Evolutionary conservation across 2,797 vertebrate genomes (phyloP), one percentile per base, ranked within the genome.

Genomic region (Somateria mollissima): DNA sequence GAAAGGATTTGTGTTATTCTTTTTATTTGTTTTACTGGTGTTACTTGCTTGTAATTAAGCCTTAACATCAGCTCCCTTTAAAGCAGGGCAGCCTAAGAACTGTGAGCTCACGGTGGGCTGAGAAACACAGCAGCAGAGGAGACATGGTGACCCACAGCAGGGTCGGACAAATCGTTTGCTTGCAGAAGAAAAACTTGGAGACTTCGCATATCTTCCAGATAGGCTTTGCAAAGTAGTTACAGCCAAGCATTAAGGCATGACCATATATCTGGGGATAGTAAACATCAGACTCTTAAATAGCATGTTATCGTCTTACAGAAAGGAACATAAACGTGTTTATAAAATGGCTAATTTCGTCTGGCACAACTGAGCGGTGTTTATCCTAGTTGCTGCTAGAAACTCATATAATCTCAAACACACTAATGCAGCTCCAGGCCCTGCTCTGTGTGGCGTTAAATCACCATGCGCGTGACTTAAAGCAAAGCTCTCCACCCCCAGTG

Each of bases 71-170:
- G 18, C 37, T 49, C 22, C 51, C 56, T 60, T 71, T 66, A 53
- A 37, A 82, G 36, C 11, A 45, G 25, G 7, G 62, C 32, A 53
- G 24, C 73, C 39, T 7, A 2, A 75, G 86, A 34, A 0, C 41
- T 2, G 30, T 0, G 0, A 30, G 30, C 25, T 34, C 25, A 8
- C 3, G 28, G 39, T 28, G 36, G 53, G 27, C 19, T 70, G 28
- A 49, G 82, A 67, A 27, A 25, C 4, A 1, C 32, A 0, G 0
- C 2, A 0, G 22, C 2, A 24, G 18, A 30, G 54, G 41, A 41
- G 56, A 49, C 32, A 28, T 66, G 53, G 58, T 2, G 0, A 41
- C 60, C 54, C 47, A 36, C 1, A 0, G 80, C 13, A 25, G 39
- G 0, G 1, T 11, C 37, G 2, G 3, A 14, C 17, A 62, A 69